These are phyloP conservation scores for Cydia strobilella DNA, from an alignment of 1,140 invertebrate genomes.

Conservation along the genomic window DNA sequence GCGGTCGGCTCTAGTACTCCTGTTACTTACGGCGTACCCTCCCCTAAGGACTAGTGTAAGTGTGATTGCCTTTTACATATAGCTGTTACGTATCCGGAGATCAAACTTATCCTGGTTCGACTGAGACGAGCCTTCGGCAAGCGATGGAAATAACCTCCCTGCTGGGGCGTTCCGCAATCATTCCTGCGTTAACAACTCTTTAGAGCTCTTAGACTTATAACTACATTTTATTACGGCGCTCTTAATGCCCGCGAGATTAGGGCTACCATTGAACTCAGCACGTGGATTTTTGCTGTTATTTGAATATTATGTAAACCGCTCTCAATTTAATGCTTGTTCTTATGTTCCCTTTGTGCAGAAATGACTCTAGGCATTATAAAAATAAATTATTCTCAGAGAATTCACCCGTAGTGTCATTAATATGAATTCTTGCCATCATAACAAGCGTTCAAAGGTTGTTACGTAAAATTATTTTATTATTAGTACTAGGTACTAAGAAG, in stretches of 20 bases:
- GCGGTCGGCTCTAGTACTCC: background rate
- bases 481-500: too few relatives aligned
- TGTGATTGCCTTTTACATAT: background rate
- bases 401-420: background rate
- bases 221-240: constrained; percentile 67
- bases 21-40: constrained; percentile 25
- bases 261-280: constrained; percentile 32
- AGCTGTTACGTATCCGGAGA: background rate
- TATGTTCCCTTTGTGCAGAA: background rate
- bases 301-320: constrained; percentile 68
- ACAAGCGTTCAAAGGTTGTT: background rate
- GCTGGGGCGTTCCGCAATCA: constrained; percentile 57
- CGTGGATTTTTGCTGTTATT: constrained; percentile 65
- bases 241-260: constrained; percentile 64
- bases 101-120: background rate
- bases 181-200: constrained; percentile 74
- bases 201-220: constrained; percentile 58
- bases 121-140: constrained; percentile 18
- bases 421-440: background rate
- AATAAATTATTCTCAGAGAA: constrained; percentile 19
- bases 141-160: background rate
- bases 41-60: background rate
- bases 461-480: too few relatives aligned
- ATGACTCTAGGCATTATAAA: background rate
- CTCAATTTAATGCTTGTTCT: constrained; percentile 13